Conservation (phyloP, 2,797 vertebrate genomes). For the Triplophysa bombifrons region DNA sequence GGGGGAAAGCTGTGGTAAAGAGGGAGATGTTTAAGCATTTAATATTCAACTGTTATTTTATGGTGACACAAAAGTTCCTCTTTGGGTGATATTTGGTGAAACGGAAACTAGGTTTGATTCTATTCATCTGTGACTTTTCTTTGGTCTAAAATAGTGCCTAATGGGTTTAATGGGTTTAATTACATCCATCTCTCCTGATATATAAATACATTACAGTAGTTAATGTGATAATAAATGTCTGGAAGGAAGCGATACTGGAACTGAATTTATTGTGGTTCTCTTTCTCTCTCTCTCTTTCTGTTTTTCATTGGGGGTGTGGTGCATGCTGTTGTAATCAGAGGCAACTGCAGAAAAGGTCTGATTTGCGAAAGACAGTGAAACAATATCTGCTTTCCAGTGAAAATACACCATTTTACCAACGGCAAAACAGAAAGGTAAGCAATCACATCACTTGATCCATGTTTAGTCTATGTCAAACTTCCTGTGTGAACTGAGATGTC, state of each 20-base stretch:
- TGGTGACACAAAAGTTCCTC: neutral
- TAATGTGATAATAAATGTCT: neutral
- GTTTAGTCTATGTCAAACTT: neutral
- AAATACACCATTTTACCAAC: neutral
- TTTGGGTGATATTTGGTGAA: neutral
- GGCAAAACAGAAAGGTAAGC: constrained; percentile 24
- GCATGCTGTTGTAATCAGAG: constrained; percentile 16
- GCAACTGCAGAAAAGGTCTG: neutral
- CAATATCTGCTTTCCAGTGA: neutral
- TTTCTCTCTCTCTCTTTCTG: neutral
- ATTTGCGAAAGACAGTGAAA: constrained; percentile 20
- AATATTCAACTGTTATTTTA: neutral
- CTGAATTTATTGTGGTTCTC: neutral
- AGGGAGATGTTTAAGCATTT: neutral
- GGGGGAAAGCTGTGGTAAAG: constrained; percentile 7
- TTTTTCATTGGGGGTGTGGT: constrained; percentile 13
- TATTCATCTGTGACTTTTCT: neutral
- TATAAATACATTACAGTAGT: neutral
- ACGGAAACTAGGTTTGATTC: neutral
- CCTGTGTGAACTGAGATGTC: neutral
- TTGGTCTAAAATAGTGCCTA: neutral
- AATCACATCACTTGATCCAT: neutral
- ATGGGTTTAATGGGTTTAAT: neutral
- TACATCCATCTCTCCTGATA: neutral
- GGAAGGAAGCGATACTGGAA: neutral